These are phyloP conservation scores for Istiophorus platypterus DNA, from an alignment of 2,113 vertebrate genomes.

Conservation along the genomic window DNA sequence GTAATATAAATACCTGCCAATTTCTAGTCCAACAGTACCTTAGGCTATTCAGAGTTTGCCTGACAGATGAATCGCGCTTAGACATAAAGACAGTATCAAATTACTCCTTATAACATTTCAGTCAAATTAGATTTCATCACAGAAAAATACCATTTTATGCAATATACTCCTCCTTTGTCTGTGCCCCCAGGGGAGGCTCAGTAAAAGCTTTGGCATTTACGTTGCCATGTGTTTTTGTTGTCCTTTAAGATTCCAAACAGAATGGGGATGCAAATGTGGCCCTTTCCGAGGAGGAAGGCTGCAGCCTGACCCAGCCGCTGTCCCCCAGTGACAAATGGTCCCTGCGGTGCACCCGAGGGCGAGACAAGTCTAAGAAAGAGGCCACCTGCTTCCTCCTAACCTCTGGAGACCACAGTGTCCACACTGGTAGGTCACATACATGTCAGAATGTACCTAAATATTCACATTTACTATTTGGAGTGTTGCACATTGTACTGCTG, in stretches of 20 bases:
- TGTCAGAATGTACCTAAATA: neutral
- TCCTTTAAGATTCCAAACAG: conserved; percentile 92
- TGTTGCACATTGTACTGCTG: neutral
- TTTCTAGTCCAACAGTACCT: conserved; percentile 8
- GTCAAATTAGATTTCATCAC: conserved; percentile 66
- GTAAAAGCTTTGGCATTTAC: conserved; percentile 78
- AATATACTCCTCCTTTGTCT: conserved; percentile 50
- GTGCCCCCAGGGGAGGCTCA: conserved; percentile 17
- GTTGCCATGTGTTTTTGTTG: conserved; percentile 46
- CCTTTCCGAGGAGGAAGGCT: conserved; percentile 91
- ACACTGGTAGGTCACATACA: conserved; percentile 84
- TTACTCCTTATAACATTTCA: conserved; percentile 46
- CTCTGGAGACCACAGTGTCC: conserved; percentile 85
- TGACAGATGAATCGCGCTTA: conserved; percentile 37
- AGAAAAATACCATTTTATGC: conserved; percentile 54
- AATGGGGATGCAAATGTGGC: conserved; percentile 93
- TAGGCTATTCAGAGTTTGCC: conserved; percentile 14
- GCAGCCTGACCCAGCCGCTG: conserved; percentile 88
- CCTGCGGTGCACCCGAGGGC: conserved; percentile 86
- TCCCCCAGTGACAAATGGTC: conserved; percentile 89
- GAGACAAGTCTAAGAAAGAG: conserved; percentile 92
- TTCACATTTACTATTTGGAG: neutral
- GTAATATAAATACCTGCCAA: neutral
- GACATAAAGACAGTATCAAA: conserved; percentile 59
- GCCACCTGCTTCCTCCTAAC: conserved; percentile 94